phyloP scores from a whole-genome alignment of 2,113 vertebrate genomes.

The Aegotheles bennettii region DNA sequence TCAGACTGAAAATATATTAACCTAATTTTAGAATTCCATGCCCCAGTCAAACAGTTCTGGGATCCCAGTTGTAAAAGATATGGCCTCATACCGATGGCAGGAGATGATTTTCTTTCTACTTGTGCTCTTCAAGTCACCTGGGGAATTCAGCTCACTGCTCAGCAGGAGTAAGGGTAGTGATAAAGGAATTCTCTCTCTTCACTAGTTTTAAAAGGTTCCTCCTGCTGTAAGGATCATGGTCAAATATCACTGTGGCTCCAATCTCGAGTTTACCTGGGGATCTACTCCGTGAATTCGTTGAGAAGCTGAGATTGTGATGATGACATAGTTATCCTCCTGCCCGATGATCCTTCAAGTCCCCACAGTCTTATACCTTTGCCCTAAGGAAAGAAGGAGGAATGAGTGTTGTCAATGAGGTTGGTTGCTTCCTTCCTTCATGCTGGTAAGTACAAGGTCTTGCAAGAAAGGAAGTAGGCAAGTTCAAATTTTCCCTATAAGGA shows the following conservation, averaged over 20 bases:
- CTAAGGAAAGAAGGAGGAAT: background rate
- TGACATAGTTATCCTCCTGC: background rate
- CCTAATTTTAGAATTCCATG: background rate
- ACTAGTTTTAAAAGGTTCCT: background rate
- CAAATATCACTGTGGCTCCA: background rate
- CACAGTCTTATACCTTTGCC: background rate
- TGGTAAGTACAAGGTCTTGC: background rate
- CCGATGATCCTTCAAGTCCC: background rate
- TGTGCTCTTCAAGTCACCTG: background rate
- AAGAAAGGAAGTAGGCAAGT: background rate
- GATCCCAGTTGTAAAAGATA: background rate
- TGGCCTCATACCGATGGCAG: fast-evolving
- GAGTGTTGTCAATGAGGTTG: fast-evolving
- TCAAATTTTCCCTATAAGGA: background rate
- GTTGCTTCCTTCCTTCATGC: background rate
- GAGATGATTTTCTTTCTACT: background rate
- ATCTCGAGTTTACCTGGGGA: background rate
- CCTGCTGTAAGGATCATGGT: background rate
- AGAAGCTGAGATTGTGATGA: background rate
- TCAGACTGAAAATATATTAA: background rate
- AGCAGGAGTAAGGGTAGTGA: background rate
- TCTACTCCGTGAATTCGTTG: background rate
- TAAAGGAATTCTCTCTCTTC: background rate
- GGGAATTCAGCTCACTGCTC: background rate
- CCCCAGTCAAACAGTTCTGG: background rate